These are phyloP conservation scores for Silurus lanzhouensis DNA, from an alignment of 2,797 vertebrate genomes.

Conservation along the genomic window DNA sequence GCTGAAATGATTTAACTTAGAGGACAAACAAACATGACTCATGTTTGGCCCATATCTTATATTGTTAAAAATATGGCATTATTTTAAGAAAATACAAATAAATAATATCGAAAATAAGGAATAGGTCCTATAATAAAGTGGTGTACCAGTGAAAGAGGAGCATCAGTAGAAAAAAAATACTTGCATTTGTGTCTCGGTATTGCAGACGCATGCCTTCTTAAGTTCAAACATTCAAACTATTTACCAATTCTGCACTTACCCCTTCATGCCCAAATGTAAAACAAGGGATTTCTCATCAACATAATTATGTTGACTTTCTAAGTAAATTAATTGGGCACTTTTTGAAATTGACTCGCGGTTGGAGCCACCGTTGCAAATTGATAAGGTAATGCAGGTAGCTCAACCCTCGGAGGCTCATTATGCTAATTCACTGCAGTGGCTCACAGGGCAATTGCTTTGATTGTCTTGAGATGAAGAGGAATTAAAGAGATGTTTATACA, in stretches of 20 bases:
- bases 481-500: slow-evolving; percentile 66
- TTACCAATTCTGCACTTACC: slow-evolving; percentile 33
- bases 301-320: slow-evolving; percentile 67
- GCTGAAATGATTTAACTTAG: background rate
- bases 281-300: slow-evolving; percentile 58
- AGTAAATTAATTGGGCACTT: slow-evolving; percentile 66
- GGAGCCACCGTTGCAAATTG: slow-evolving; percentile 62
- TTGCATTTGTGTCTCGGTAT: background rate
- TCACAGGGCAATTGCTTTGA: slow-evolving; percentile 66
- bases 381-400: slow-evolving; percentile 66
- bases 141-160: background rate
- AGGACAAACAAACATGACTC: background rate
- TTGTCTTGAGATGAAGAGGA: slow-evolving; percentile 64
- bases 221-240: slow-evolving; percentile 7
- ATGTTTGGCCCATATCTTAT: background rate
- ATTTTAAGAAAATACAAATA: background rate
- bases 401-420: slow-evolving; percentile 63
- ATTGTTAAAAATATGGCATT: background rate
- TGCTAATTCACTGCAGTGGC: slow-evolving; percentile 61
- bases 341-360: slow-evolving; percentile 62
- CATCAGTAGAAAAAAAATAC: background rate
- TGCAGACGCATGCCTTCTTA: background rate
- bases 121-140: background rate
- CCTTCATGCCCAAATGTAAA: slow-evolving; percentile 37
- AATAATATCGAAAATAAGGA: background rate